Percentiles rank a stretch among this genome's conserved stretches.
Conservation (phyloP, 2,113 vertebrate species). For the Aix galericulata region DNA sequence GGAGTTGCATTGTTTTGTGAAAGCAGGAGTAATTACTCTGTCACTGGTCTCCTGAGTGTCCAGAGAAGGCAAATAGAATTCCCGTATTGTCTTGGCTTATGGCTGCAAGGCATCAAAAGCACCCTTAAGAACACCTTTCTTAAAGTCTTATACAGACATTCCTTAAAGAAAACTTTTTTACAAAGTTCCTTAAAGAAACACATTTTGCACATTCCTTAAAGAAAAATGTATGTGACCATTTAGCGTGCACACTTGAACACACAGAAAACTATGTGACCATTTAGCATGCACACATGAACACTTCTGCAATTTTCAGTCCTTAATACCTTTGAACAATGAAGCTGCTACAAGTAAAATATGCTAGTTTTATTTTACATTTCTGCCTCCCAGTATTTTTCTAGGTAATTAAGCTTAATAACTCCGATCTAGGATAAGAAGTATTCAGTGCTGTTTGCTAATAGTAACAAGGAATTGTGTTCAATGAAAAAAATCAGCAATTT, state of each 20-base stretch:
- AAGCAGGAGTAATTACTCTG: not conserved
- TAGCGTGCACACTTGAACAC: not conserved
- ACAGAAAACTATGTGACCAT: too few species aligned
- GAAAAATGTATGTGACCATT: rapidly evolving
- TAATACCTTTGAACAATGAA: not conserved
- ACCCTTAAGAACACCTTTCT: not conserved
- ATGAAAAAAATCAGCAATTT: not conserved
- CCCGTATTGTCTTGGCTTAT: not conserved
- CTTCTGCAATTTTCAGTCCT: not conserved
- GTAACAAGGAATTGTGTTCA: not conserved
- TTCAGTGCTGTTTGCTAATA: not conserved
- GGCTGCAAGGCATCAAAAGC: not conserved
- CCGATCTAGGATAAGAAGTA: not conserved
- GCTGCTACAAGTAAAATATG: not conserved
- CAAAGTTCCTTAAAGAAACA: not conserved
- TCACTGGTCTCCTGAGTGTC: not conserved
- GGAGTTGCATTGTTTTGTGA: not conserved
- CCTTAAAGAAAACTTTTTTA: not conserved
- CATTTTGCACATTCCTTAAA: not conserved
- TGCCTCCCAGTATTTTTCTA: not conserved
- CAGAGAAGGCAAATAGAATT: not conserved
- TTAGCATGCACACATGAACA: not conserved
- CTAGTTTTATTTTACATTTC: not conserved
- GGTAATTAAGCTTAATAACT: not conserved
- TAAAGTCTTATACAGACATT: not conserved